Evolutionary conservation across 1,140 invertebrate species (phyloP).

Genomic region (Meteorus sp.): DNA sequence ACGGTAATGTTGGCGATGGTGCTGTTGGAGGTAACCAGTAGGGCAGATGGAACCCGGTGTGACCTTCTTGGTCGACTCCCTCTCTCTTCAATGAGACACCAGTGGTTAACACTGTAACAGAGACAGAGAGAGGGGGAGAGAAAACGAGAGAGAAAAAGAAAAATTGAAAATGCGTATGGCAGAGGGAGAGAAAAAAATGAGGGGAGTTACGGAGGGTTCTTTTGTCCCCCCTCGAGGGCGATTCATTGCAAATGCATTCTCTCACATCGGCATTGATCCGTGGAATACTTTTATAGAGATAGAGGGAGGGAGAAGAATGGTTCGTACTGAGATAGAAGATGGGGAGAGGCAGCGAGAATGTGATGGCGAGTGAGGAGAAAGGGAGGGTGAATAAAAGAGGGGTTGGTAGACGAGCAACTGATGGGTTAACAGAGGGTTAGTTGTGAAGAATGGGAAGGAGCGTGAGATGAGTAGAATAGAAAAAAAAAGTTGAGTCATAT

Average conservation of each 20-base stretch:
- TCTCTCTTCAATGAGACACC: constrained; percentile 54
- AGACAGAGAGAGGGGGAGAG: constrained; percentile 42
- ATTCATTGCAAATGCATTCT: constrained; percentile 16
- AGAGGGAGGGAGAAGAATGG: neutral
- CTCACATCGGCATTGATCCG: constrained; percentile 18
- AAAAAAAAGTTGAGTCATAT: neutral
- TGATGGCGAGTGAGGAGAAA: constrained; percentile 2
- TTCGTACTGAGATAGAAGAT: neutral
- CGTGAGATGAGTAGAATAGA: neutral
- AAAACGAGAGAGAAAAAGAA: constrained; percentile 24
- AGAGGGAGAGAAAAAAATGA: constrained; percentile 4
- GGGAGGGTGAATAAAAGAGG: constrained; percentile 1
- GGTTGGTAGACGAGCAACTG: too few relatives aligned
- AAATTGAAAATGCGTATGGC: neutral
- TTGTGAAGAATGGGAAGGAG: neutral
- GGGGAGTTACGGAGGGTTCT: neutral
- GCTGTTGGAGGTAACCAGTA: constrained; percentile 34
- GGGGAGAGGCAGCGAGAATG: constrained; percentile 17
- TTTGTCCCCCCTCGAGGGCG: constrained; percentile 1
- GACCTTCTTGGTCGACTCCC: constrained; percentile 42
- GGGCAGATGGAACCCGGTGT: constrained; percentile 43
- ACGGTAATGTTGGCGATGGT: constrained; percentile 5
- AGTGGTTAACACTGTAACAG: constrained; percentile 54
- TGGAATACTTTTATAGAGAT: neutral
- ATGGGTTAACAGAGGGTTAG: constrained; percentile 1